Evolutionary conservation across 64 coral and sea anemone species (phyloP).

Genomic region (Cladopsammia gracilis): DNA sequence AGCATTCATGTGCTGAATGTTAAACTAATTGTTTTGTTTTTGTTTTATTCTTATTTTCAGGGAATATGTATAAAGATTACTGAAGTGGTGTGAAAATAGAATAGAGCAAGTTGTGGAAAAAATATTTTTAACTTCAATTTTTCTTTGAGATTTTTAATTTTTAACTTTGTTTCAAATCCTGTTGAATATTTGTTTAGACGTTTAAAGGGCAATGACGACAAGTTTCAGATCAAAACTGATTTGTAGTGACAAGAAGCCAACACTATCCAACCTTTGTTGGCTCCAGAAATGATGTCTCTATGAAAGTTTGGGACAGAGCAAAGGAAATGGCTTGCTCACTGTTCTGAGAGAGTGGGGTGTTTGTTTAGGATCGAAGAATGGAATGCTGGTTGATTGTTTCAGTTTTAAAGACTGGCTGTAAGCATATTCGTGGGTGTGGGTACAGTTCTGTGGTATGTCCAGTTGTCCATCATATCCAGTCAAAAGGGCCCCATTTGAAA

Average conservation of each 20-base stretch:
- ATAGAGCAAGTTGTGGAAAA: background rate
- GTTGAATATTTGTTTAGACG: background rate
- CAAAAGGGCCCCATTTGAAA: too few relatives aligned
- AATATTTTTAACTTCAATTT: background rate
- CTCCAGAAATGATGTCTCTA: too few relatives aligned
- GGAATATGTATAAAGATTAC: conserved; percentile 28
- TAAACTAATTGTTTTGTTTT: background rate
- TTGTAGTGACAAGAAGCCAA: background rate
- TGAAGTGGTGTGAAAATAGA: background rate
- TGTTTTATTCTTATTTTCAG: conserved; percentile 21
- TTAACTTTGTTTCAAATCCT: background rate
- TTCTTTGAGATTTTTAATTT: background rate
- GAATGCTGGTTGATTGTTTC: background rate
- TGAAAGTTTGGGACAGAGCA: too few relatives aligned
- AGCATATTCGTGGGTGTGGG: too few relatives aligned
- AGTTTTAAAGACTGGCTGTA: background rate
- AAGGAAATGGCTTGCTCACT: too few relatives aligned
- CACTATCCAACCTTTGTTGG: too few relatives aligned
- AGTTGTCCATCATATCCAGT: too few relatives aligned
- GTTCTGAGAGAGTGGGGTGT: too few relatives aligned
- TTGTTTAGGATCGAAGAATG: too few relatives aligned
- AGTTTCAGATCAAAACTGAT: background rate
- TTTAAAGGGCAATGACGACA: background rate
- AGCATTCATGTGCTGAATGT: background rate
- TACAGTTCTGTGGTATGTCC: too few relatives aligned